Base-by-base conservation (phyloP, 2,797 vertebrate genomes). In the Ispidina picta region DNA sequence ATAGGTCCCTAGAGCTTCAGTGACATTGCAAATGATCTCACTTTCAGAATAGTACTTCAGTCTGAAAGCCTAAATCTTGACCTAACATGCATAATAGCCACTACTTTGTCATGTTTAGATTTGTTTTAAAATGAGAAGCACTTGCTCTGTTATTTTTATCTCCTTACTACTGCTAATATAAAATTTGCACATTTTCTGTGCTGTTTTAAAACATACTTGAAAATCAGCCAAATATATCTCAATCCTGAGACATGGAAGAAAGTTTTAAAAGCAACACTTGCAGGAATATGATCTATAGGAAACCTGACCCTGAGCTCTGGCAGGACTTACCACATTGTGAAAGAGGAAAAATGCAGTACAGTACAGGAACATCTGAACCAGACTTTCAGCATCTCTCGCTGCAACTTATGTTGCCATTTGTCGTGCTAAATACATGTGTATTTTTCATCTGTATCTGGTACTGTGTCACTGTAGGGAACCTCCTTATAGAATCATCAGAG, bases 351-450 rank as follows among this genome's bases (percentile, higher is more conserved):
- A 78, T 18, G 22, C 46, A n/a, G 15, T 15, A n/a, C 1, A 64
- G 15, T 15, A 29, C 16, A 58, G 33, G 41, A 72, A 46, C 6
- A 43, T 35, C 78, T 65, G 74, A 83, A 65, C 10, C 12, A 74
- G 43, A 60, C 20, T 65, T 54, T 8, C 6, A 88, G 23, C 8
- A 49, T 31, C 15, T 65, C 25, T 25, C n/a, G n/a, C 19, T 37
- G 41, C 33, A 60, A 44, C 19, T 49, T 55, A 20, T 0, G 0
- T 37, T 20, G 21, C 29, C 20, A 72, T 63, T 72, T 22, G 28
- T 87, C 0, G 0, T 37, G 15, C 28, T 65, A 69, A 66, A 2
- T 39, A 4, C 16, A 41, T 3, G 7, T 60, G 17, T 28, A 58
- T 41, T 35, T 83, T 71, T 77, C 46, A 55, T 75, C 44, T 74